Evolutionary conservation across 2,113 vertebrate species (phyloP), one percentile per base, ranked within the genome.

Genomic region (Actenoides hombroni): DNA sequence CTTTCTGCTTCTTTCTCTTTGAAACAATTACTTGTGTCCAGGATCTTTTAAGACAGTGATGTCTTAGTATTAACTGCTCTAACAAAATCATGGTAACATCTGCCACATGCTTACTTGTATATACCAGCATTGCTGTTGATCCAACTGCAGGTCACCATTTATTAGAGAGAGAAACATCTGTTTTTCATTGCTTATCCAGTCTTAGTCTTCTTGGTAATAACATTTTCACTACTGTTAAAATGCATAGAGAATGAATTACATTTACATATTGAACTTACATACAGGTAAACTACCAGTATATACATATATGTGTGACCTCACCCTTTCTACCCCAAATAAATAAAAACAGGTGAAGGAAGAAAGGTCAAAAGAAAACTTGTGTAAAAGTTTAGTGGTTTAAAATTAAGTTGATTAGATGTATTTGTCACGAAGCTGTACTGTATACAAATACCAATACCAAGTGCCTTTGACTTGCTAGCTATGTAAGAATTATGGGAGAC

Each of bases 151-250:
- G 33, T 86, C 35, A 48, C 21, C 92, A 60, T 88, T 96, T 92
- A 86, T 91, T 96, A 80, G 25, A 73, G 46, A 78, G 74, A 83
- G 81, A 93, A 96, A 48, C 85, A 86, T 86, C 83, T 95, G 61
- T 28, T 94, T 75, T 82, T 63, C 57, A 79, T 57, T 89, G 24
- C 44, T 95, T 95, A 92, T 74, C 63, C 67, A 61, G 54, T 35
- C 74, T 85, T 56, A 84, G 49, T 31, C 48, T 84, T 83, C 44
- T 56, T 70, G 9, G 28, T 44, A 89, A 48, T 74, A 83, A 74
- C n/a, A 75, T 23, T 88, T 83, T 75, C 56, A 57, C 14, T 49
- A 75, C 35, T 73, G 40, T 73, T 44, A 85, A 89, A 84, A 79
- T 2, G 3, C 9, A 44, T 4, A 57, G 35, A 75, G 16, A 56